Evolutionary conservation across 2,888 invertebrate genomes (phyloP), one percentile per base, ranked within the genome.

Genomic region (Tetheella fluctuosa): DNA sequence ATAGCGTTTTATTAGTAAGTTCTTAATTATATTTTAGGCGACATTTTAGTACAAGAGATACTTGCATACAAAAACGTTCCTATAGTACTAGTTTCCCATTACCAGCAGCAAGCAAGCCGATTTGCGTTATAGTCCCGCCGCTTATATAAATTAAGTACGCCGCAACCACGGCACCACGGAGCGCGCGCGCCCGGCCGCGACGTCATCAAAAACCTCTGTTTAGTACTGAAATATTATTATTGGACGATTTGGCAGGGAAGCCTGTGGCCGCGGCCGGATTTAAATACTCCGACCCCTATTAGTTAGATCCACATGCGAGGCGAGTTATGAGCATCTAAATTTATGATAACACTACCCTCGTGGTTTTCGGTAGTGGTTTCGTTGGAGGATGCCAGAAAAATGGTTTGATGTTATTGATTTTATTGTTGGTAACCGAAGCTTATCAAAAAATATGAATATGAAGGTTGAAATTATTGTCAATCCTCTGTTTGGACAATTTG

Each of bases 181-280:
- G 20, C n/a, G n/a, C 48, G 48, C 17, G 10, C 48, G 8, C 48
- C 48, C 48, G 8, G 48, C 20, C 17, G 48, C 48, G 48, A 8
- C 62, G 56, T 65, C 34, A 55, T 55, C 37, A 23, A 57, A 59
- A 64, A 64, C 61, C 62, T 59, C 69, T 71, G 72, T 68, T 76
- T 78, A 75, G 74, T 68, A 60, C 67, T 84, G 76, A 85, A 76
- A 76, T 81, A 83, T 76, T 70, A 74, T 77, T 74, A 84, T 76
- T 64, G 77, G 63, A 68, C 78, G 72, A 83, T 86, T 86, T 86
- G 86, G 86, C 85, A 83, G 74, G 67, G 68, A 57, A 69, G 67
- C 62, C 34, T 77, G 74, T 66, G 73, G 71, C 70, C 69, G 60
- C 76, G 63, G 20, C 48, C 48, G 10, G 55, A 55, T 55, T 61